Percentiles rank a stretch among this genome's conserved stretches.
These are phyloP conservation scores for Pachypanchax playfairii DNA, from an alignment of 2,113 vertebrate species.

Conservation along the genomic window DNA sequence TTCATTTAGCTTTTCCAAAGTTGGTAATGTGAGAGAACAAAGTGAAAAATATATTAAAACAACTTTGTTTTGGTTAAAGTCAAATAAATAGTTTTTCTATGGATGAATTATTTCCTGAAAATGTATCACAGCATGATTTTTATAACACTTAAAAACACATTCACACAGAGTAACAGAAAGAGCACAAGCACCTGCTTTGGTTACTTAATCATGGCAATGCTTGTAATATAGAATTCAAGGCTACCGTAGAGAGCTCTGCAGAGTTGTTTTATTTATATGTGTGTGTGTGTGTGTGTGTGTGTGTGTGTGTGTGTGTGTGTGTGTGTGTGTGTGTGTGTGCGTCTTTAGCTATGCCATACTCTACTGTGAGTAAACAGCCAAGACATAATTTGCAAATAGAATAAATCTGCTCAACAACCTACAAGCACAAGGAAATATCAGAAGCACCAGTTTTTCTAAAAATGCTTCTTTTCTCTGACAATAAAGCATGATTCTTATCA, in stretches of 20 bases:
- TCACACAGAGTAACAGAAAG: neutral
- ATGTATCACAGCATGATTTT: neutral
- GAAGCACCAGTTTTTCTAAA: slow-evolving; percentile 56
- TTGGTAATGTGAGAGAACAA: neutral
- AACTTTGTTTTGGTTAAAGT: neutral
- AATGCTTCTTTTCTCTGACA: slow-evolving; percentile 45
- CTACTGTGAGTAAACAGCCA: no score
- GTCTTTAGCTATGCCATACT: no score
- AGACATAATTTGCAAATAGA: slow-evolving; percentile 13
- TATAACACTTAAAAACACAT: neutral
- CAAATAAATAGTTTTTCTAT: neutral
- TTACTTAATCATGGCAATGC: slow-evolving; percentile 12
- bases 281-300: neutral
- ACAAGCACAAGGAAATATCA: slow-evolving; percentile 35
- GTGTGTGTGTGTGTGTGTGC: slow-evolving; percentile 17
- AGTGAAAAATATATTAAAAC: neutral
- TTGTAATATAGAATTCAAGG: slow-evolving; percentile 24
- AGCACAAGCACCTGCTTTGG: neutral
- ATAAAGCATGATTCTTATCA: slow-evolving; percentile 46
- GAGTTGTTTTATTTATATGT: slow-evolving; percentile 6
- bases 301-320: slow-evolving; percentile 16
- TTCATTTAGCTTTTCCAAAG: slow-evolving; percentile 1
- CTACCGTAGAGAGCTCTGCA: slow-evolving; percentile 6
- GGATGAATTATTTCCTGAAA: neutral
- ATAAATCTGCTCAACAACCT: slow-evolving; percentile 32